Conservation (phyloP, 2,888 invertebrate species). For the Miltochrista miniata region DNA sequence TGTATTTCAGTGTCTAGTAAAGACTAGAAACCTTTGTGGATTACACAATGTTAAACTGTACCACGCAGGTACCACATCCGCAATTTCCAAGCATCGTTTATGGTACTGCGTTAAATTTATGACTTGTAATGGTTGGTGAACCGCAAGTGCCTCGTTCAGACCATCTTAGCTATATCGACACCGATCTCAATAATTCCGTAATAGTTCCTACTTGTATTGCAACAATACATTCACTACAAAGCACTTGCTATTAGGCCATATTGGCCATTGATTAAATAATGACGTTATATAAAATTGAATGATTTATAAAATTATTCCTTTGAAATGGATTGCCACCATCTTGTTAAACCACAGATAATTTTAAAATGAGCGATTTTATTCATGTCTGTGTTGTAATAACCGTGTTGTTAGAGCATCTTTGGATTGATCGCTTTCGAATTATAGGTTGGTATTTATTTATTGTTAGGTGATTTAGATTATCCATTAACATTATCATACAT, state of each 20-base stretch:
- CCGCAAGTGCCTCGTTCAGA: neutral
- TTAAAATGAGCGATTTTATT: neutral
- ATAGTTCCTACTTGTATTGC: neutral
- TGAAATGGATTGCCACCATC: neutral
- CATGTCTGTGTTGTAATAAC: neutral
- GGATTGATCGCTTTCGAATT: neutral
- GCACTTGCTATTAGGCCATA: neutral
- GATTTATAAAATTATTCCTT: neutral
- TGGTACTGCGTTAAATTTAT: neutral
- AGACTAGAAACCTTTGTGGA: neutral
- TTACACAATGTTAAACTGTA: neutral
- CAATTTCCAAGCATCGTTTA: neutral
- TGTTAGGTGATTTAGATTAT: too few relatives aligned
- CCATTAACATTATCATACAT: too few relatives aligned
- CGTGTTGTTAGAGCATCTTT: neutral
- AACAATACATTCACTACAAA: constrained; percentile 1
- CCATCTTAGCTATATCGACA: constrained; percentile 3
- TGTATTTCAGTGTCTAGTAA: too few relatives aligned
- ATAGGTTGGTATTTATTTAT: too few relatives aligned
- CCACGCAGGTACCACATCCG: neutral
- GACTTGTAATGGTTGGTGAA: neutral
- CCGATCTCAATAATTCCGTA: neutral
- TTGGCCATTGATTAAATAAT: neutral
- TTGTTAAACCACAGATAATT: neutral
- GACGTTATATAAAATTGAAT: neutral